Percentiles rank a stretch among this genome's conserved stretches.
Evolutionary conservation across 2,888 invertebrate genomes (phyloP).

Genomic region (Cryptus armator): DNA sequence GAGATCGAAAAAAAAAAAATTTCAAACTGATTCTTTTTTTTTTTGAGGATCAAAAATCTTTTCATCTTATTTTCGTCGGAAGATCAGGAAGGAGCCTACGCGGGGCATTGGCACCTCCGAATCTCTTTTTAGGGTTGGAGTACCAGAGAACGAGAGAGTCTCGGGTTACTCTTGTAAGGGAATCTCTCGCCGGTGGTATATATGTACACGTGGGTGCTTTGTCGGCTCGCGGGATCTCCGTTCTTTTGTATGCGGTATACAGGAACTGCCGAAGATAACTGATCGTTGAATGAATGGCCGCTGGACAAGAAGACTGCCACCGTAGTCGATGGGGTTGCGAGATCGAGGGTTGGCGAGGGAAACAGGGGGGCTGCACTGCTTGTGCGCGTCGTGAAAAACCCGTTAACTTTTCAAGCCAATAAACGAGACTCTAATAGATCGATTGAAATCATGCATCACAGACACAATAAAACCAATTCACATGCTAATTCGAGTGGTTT

Average conservation of each 20-base stretch:
- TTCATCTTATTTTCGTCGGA: conserved; percentile 8
- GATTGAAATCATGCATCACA: not conserved
- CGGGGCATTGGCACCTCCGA: conserved; percentile 41
- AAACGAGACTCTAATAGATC: conserved; percentile 47
- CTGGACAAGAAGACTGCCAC: conserved; percentile 21
- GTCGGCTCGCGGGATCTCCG: conserved; percentile 36
- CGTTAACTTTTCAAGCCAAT: conserved; percentile 55
- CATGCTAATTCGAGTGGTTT: not conserved
- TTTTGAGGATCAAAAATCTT: not conserved
- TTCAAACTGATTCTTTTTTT: too few species aligned
- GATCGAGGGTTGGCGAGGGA: conserved; percentile 23
- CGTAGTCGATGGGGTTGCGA: not conserved
- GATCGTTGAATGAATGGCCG: conserved; percentile 52
- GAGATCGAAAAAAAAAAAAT: not conserved
- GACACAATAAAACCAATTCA: not conserved
- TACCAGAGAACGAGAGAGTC: conserved; percentile 30
- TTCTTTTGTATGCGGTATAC: conserved; percentile 48
- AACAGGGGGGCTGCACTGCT: conserved; percentile 1
- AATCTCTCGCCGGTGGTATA: conserved; percentile 24
- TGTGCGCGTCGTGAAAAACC: conserved; percentile 46
- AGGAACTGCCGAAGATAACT: conserved; percentile 56
- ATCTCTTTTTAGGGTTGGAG: conserved; percentile 9
- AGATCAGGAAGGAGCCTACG: conserved; percentile 9
- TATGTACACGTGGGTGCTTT: conserved; percentile 39
- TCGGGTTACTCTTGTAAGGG: conserved; percentile 38